Percentiles rank a stretch among this genome's conserved stretches.
Conservation (phyloP, 2,888 invertebrate species). For the Lasioglossum malachurum region DNA sequence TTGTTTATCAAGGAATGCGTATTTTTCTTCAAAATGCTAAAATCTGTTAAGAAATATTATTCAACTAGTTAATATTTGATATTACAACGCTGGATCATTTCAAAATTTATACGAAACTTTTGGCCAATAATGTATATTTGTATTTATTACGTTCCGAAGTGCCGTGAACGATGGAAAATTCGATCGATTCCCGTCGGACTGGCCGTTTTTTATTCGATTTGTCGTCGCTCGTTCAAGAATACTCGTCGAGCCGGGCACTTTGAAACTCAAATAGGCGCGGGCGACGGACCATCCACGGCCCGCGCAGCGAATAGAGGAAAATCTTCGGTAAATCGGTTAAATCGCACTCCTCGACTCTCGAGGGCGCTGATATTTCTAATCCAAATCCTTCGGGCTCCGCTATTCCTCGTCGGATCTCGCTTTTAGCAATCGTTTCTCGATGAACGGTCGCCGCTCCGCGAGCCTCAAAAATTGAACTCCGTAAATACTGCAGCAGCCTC, state of each 20-base stretch:
- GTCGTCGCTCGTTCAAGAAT: not conserved
- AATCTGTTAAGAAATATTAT: no score
- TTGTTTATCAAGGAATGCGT: no score
- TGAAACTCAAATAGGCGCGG: not conserved
- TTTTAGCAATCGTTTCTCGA: not conserved
- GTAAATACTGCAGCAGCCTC: not conserved
- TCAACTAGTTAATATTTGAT: no score
- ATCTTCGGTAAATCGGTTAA: not conserved
- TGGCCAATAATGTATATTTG: not conserved
- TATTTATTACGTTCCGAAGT: not conserved
- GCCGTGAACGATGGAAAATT: not conserved
- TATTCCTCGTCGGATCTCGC: not conserved
- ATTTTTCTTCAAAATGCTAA: no score
- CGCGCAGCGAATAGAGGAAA: not conserved
- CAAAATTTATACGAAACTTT: no score
- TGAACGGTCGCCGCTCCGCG: not conserved
- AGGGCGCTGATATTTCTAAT: constrained; percentile 10
- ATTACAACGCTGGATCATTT: no score
- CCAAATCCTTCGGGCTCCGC: not conserved
- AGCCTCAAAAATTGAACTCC: not conserved
- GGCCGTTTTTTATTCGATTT: not conserved
- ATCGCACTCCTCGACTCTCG: not conserved
- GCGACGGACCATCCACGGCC: not conserved
- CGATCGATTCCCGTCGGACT: not conserved
- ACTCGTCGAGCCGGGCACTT: not conserved